Base-by-base conservation (phyloP, 2,113 vertebrate species). In the Chaetodon auriga region DNA sequence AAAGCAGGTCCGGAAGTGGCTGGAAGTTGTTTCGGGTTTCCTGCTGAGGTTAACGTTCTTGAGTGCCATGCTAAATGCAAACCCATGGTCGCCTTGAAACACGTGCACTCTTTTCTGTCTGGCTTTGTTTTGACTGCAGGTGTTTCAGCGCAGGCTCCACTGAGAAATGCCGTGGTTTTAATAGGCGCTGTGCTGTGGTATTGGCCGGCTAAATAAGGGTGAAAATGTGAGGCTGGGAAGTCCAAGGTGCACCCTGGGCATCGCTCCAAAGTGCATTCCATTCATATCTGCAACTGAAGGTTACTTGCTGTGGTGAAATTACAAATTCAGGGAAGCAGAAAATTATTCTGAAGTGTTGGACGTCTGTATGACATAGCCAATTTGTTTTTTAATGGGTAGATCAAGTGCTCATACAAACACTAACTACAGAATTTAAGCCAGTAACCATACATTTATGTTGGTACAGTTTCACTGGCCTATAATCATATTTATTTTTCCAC, bases 1-100 rank as follows among this genome's bases (percentile, higher is more conserved):
- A 66, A 85, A 87, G 85, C 13, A 7, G 65, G 80, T 82, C 85
- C 90, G 90, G 94, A 95, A 93, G 93, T 87, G 87, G 84, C 86
- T 90, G 58, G 76, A 87, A 85, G 90, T 87, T 82, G 78, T 89
- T 89, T 83, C 70, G 57, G 58, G 84, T 90, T 94, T 94, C 93
- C 93, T 93, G 93, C 89, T 89, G 87, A 84, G 89, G 86, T 87
- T 84, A 62, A 80, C 49, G 55, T 72, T 81, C 48, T 86, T 87
- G 81, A 92, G 89, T 85, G 80, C 63, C 85, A 78, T 2, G 41
- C 80, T 82, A 86, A 80, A 83, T 58, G 45, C 66, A 77, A 45
- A 71, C 76, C 71, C 53, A 57, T 63, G 19, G 46, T 38, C 64
- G 49, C 76, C 18, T 58, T 75, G 19, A 60, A 53, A 19, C 21